Conservation (phyloP, 2,797 vertebrate species). For the Crenichthys baileyi region DNA sequence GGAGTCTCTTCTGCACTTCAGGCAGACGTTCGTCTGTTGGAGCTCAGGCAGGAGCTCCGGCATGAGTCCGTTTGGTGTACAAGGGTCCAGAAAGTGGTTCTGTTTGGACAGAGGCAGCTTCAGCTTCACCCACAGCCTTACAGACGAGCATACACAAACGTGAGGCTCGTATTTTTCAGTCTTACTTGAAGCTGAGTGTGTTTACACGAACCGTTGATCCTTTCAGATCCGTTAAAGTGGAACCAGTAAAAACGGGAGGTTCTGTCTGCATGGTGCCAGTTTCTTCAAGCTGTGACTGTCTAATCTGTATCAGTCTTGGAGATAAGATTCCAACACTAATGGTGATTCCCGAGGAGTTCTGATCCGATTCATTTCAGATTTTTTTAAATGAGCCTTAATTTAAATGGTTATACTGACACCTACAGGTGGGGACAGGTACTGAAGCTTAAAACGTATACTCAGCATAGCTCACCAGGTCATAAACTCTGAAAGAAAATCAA, state of each 20-base stretch:
- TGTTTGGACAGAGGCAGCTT: conserved; percentile 7
- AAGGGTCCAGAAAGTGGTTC: background rate
- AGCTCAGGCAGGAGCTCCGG: background rate
- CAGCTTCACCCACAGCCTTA: conserved; percentile 58
- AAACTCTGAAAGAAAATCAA: no score
- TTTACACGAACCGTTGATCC: conserved; percentile 41
- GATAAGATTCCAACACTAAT: background rate
- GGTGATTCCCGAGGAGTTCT: background rate
- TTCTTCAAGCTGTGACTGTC: background rate
- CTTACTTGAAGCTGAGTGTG: conserved; percentile 60
- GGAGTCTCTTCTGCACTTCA: no score
- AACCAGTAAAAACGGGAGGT: background rate
- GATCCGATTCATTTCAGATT: background rate
- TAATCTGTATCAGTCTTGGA: conserved; percentile 3
- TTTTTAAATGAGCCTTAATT: conserved; percentile 20
- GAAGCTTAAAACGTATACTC: background rate
- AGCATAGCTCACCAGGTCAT: no score
- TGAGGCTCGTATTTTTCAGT: conserved; percentile 7
- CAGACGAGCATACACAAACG: background rate
- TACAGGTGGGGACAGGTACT: background rate
- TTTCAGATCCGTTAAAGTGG: background rate
- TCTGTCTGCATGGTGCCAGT: background rate
- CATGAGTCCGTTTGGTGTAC: background rate
- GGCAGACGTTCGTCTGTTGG: no score
- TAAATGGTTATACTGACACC: background rate